Base-by-base conservation (phyloP, 2,888 invertebrate genomes). In the Barypeithes pellucidus region DNA sequence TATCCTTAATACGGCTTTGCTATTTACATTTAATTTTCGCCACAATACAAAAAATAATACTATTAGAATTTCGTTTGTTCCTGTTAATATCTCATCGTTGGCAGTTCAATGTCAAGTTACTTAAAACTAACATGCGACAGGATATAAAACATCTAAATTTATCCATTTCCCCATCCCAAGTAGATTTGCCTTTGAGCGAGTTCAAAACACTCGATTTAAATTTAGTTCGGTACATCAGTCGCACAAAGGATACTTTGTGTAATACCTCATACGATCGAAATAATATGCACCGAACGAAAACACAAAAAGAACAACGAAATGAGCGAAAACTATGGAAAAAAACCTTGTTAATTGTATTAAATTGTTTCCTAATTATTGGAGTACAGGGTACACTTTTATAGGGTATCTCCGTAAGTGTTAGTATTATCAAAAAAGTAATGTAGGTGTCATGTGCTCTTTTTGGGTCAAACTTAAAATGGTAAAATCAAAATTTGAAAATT, bases 181-280 rank as follows among this genome's bases (percentile, higher is more conserved):
- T 22, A 57, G 60, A 67, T 67, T 67, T 47, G 52, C 66, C 47
- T 73, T 62, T 24, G 45, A 45, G 57, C 45, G 67, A 65, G 73
- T 73, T 73, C 73, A 73, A 73, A 73, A 73, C 69, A 69, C 73
- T 47, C 69, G 68, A 63, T 57, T 69, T 73, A 73, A 73, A 63
- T 73, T 65, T 73, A 73, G 73, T 54, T 57, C 33, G 72, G 62
- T 63, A 57, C 70, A 70, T 54, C 63, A 39, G 47, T 60, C 67
- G 39, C 61, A 67, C 72, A 72, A 67, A 67, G 72, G 66, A 66
- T 71, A 61, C 59, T 59, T 59, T 67, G 67, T 67, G 67, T 18
- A 60, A 66, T 45, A 67, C 24, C 22, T 22, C 54, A 24, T 29
- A 33, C 22, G 33, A 39, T 16, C n/a, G 33, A 24, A 60, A 7